Percentiles rank a stretch among this genome's conserved stretches.
These are phyloP conservation scores for Drosophila suzukii DNA, from an alignment of 1,140 invertebrate species.

Conservation along the genomic window DNA sequence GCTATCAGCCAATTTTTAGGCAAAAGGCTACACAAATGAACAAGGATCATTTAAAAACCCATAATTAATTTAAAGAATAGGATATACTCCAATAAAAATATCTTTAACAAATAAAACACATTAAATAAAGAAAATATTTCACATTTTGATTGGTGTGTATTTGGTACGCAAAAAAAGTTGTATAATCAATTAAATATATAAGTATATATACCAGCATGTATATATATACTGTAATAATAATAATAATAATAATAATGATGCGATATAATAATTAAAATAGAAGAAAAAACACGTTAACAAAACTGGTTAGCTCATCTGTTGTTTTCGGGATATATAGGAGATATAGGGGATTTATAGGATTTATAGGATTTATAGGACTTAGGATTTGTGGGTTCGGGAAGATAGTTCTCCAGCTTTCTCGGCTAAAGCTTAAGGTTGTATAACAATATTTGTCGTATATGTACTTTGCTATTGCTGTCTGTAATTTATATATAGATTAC, in stretches of 20 bases:
- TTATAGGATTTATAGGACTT: slow-evolving; percentile 2
- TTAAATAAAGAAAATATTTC: slow-evolving; percentile 55
- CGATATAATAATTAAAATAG: slow-evolving; percentile 47
- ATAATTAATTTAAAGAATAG: slow-evolving; percentile 2
- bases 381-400: slow-evolving; percentile 1
- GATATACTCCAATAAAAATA: background rate
- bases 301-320: slow-evolving; percentile 55
- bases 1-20: background rate
- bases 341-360: background rate
- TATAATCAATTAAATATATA: slow-evolving; percentile 56
- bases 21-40: no score
- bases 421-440: slow-evolving; percentile 45
- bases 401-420: slow-evolving; percentile 12
- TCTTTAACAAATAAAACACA: slow-evolving; percentile 13
- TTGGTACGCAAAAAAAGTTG: slow-evolving; percentile 75
- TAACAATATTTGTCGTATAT: slow-evolving; percentile 54
- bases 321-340: background rate
- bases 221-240: slow-evolving; percentile 24
- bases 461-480: slow-evolving; percentile 45
- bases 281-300: slow-evolving; percentile 72
- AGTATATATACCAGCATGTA: slow-evolving; percentile 37
- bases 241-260: slow-evolving; percentile 66
- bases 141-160: slow-evolving; percentile 74
- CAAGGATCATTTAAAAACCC: no score
- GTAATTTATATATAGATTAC: slow-evolving; percentile 24